Base-by-base conservation (phyloP, 2,888 invertebrate species). In the Eupeodes latifasciatus region DNA sequence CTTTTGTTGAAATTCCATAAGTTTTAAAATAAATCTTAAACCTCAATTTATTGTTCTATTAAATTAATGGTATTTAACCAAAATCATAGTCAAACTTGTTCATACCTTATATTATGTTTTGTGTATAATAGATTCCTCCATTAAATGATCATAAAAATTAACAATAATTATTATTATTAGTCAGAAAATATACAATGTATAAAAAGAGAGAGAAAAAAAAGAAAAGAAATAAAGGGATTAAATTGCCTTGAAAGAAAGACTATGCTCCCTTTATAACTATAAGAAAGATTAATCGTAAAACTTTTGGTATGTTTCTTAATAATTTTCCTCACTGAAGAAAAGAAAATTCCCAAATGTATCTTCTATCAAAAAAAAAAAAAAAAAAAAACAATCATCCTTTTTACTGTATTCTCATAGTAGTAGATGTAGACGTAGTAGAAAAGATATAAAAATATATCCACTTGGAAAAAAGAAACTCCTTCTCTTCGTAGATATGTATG, bases 361-460 rank as follows among this genome's bases (percentile, higher is more conserved):
- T 71, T 55, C 55, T 53, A 40, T 53, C 16, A 4, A 51, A 40
- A 69, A 40, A 49, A 40, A 69, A 69, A 40, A 49, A 40, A 69
- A 49, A 82, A 74, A 53, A 69, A 62, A 86, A 69, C 86, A 79
- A 79, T 83, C 76, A 86, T 83, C 66, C 69, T 61, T 66, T 47
- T 16, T 59, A 19, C 74, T 62, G 64, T 53, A 12, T 61, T 69
- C 71, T 77, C 61, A 27, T 27, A 27, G 27, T 27, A 62, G 40
- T 64, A 40, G n/a, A 64, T 47, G 19, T 36, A 14, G 5, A 40
- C 40, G 53, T 40, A 53, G 27, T 27, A 27, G 27, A 53, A 51
- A n/a, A 51, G 84, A 85, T 61, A 71, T 61, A 77, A 77, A 74
- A 53, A 71, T 71, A 71, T 71, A 77, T 81, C 76, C 81, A 85